A percentile compares a stretch with the other conserved stretches of the same genome.
Conservation (phyloP, 2,113 vertebrate species). For the Collichthys lucidus region DNA sequence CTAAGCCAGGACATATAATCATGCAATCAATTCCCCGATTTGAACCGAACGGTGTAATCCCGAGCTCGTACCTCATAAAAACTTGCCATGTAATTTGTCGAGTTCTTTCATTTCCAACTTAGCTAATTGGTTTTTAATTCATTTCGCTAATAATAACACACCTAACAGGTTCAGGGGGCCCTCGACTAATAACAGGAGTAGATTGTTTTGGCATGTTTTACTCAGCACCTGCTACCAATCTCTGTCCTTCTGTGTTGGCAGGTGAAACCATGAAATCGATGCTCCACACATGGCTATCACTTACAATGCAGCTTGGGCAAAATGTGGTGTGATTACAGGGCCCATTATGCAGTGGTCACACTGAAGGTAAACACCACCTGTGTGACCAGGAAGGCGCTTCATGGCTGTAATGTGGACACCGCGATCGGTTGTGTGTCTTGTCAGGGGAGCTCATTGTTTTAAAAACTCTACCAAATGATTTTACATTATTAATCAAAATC, state of each 20-base stretch:
- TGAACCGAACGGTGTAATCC: conserved; percentile 25
- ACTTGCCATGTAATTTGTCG: conserved; percentile 42
- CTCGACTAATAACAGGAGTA: conserved; percentile 52
- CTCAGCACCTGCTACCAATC: conserved; percentile 71
- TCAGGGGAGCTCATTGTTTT: neutral
- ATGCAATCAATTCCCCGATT: conserved; percentile 57
- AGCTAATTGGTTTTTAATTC: conserved; percentile 72
- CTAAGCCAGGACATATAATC: conserved; percentile 65
- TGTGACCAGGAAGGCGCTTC: conserved; percentile 41
- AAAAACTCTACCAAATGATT: neutral
- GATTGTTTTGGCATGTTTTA: conserved; percentile 71
- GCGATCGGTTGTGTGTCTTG: neutral
- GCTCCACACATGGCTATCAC: conserved; percentile 56
- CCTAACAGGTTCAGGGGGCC: conserved; percentile 43
- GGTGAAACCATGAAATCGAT: conserved; percentile 74
- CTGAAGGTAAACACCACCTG: conserved; percentile 70
- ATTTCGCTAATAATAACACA: conserved; percentile 67
- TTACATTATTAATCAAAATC: neutral
- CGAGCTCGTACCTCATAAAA: conserved; percentile 31
- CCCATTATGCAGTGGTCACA: conserved; percentile 66
- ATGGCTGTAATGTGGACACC: conserved; percentile 17
- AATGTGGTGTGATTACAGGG: conserved; percentile 55
- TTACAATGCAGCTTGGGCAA: conserved; percentile 46
- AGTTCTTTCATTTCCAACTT: conserved; percentile 32
- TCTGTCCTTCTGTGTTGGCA: conserved; percentile 64